These are phyloP conservation scores for Drosophila jambulina DNA, from an alignment of 1,140 invertebrate genomes.

Conservation along the genomic window DNA sequence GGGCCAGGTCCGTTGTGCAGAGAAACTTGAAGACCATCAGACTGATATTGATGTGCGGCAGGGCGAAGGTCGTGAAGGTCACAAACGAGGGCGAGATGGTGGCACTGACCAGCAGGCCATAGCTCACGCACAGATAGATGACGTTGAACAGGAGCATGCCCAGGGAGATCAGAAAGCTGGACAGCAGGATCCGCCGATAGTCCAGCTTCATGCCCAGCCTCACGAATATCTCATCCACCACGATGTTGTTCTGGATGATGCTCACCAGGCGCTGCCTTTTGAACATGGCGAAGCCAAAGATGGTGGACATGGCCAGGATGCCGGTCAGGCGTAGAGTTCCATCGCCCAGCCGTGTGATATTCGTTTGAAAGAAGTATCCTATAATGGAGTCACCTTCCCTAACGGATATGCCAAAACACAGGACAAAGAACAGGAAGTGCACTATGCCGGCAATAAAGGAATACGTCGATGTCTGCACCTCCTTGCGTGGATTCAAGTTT, in stretches of 20 bases:
- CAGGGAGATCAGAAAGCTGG: constrained; percentile 72
- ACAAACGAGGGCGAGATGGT: constrained; percentile 76
- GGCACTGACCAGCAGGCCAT: constrained; percentile 70
- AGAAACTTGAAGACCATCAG: constrained; percentile 83
- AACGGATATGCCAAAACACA: constrained; percentile 71
- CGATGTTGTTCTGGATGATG: constrained; percentile 75
- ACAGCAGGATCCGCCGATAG: constrained; percentile 68
- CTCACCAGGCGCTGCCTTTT: constrained; percentile 65
- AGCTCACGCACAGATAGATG: constrained; percentile 79
- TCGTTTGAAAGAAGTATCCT: constrained; percentile 82
- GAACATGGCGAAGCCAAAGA: constrained; percentile 78
- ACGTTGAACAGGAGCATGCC: constrained; percentile 76
- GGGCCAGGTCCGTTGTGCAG: constrained; percentile 76
- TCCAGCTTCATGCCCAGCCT: constrained; percentile 76
- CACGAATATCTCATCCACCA: constrained; percentile 80
- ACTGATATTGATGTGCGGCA: constrained; percentile 81
- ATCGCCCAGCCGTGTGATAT: constrained; percentile 78
- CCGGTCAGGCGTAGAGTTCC: constrained; percentile 71
- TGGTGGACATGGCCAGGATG: constrained; percentile 78
- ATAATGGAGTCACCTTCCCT: constrained; percentile 78
- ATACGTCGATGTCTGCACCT: constrained; percentile 73
- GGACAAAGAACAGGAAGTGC: constrained; percentile 76
- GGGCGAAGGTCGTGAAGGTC: constrained; percentile 76
- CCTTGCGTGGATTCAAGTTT: constrained; percentile 68
- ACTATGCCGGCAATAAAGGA: constrained; percentile 72